Evolutionary conservation across 2,797 vertebrate species (phyloP).

Genomic region (Taeniopygia guttata): DNA sequence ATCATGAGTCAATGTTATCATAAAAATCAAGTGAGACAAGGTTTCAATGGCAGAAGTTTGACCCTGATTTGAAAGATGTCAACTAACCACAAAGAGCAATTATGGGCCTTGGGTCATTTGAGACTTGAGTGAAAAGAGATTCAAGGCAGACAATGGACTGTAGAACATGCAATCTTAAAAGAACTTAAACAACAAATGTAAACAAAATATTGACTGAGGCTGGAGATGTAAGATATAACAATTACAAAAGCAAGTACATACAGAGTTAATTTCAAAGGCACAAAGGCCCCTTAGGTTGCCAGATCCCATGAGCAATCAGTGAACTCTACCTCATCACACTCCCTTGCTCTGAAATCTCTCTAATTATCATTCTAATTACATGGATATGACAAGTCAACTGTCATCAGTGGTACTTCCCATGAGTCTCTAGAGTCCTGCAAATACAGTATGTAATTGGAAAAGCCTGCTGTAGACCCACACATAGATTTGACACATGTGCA

Average conservation of each 20-base stretch:
- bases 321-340: background rate
- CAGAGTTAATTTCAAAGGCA: background rate
- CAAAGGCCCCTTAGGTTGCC: background rate
- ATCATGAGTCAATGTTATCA: background rate
- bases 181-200: background rate
- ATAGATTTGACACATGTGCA: background rate
- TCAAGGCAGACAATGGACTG: background rate
- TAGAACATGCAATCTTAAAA: background rate
- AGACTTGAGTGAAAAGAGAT: background rate
- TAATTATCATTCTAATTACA: background rate
- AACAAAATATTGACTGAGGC: background rate
- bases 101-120: background rate
- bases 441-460: background rate
- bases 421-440: background rate
- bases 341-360: background rate
- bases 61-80: background rate
- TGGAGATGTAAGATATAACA: background rate
- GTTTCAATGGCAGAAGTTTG: background rate
- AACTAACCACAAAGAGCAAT: background rate
- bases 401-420: background rate
- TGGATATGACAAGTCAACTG: background rate
- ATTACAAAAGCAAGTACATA: background rate
- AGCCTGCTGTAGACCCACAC: background rate
- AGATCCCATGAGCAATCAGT: background rate
- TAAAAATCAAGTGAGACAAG: background rate